These are phyloP conservation scores for Conistra vaccinii DNA, from an alignment of 2,888 invertebrate genomes.

Conservation along the genomic window DNA sequence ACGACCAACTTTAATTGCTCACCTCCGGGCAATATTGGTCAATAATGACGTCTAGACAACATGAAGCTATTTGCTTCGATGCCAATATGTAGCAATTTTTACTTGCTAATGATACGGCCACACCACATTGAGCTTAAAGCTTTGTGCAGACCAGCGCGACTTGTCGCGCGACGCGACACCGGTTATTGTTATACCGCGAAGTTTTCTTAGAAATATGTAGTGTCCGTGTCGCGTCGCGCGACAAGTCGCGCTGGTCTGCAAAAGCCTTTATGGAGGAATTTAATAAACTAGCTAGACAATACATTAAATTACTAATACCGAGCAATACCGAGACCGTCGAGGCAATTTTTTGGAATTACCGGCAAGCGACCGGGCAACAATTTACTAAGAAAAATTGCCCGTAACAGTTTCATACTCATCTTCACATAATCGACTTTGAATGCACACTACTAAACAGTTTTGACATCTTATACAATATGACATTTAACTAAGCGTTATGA, in stretches of 20 bases:
- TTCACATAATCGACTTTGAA: not conserved
- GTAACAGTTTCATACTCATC: not conserved
- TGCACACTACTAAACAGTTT: not conserved
- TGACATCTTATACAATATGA: conserved; percentile 56
- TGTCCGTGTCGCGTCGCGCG: no score
- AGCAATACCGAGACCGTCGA: not conserved
- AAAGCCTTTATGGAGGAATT: not conserved
- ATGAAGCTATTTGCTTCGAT: not conserved
- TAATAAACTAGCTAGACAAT: not conserved
- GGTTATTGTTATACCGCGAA: no score
- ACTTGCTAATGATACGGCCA: not conserved
- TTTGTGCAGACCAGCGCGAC: no score
- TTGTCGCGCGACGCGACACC: no score
- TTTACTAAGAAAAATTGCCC: not conserved
- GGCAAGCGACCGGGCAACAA: not conserved
- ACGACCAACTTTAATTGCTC: not conserved
- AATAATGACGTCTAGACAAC: not conserved
- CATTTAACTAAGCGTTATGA: conserved; percentile 50
- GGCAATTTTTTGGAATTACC: not conserved
- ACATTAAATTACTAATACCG: not conserved
- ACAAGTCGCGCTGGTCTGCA: no score
- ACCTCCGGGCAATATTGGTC: not conserved
- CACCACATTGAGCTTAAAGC: no score
- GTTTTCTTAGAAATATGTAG: no score
- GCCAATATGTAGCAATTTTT: not conserved